These are phyloP conservation scores for Planococcus citri DNA, from an alignment of 1,140 invertebrate species.

Conservation along the genomic window DNA sequence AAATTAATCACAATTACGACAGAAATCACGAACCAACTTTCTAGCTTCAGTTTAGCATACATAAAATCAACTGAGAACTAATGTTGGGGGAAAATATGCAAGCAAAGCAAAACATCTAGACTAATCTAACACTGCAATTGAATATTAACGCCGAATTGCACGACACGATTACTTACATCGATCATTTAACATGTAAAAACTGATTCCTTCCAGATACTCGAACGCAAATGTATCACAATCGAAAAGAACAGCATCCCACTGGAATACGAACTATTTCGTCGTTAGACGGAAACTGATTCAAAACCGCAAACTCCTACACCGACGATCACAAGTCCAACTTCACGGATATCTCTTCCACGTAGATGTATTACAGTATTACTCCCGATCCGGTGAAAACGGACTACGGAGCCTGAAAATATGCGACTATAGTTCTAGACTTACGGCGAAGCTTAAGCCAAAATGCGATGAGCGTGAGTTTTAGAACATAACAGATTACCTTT, in stretches of 20 bases:
- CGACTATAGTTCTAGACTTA: slow-evolving; percentile 37
- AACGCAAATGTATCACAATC: not conserved
- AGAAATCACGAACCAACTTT: no score
- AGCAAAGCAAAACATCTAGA: no score
- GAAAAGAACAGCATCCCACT: not conserved
- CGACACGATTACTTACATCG: no score
- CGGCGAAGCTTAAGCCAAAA: slow-evolving; percentile 30
- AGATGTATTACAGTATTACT: slow-evolving; percentile 26
- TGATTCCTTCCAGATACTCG: not conserved
- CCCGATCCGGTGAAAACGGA: slow-evolving; percentile 34
- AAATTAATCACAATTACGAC: no score
- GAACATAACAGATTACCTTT: no score
- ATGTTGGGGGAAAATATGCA: no score
- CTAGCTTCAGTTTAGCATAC: not conserved
- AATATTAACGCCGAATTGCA: no score
- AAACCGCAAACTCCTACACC: slow-evolving; percentile 58
- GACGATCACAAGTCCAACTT: slow-evolving; percentile 39
- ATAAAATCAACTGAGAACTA: no score
- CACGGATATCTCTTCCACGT: slow-evolving; percentile 3
- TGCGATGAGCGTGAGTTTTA: slow-evolving; percentile 12
- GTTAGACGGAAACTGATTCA: slow-evolving; percentile 67
- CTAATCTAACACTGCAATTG: no score
- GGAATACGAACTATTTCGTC: slow-evolving; percentile 37
- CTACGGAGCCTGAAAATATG: slow-evolving; percentile 32
- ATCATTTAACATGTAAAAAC: no score